A percentile compares a stretch with the other conserved stretches of the same genome.
Evolutionary conservation across 2,113 vertebrate species (phyloP).

Genomic region (Sitta europaea): DNA sequence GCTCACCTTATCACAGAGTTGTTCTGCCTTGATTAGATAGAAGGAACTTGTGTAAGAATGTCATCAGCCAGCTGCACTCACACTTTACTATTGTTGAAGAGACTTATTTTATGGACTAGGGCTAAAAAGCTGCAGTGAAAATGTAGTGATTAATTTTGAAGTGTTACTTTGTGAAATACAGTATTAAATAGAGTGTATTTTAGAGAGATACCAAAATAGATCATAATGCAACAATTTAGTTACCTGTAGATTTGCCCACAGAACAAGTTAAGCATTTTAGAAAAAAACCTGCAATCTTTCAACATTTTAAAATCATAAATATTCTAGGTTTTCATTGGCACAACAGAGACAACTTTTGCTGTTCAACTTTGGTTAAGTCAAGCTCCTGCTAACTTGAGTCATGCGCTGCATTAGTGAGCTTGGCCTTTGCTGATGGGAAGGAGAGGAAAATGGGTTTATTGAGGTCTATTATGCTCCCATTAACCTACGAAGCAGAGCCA

Average conservation of each 20-base stretch:
- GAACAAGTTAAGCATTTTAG: not conserved
- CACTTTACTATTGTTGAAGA: not conserved
- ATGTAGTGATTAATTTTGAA: not conserved
- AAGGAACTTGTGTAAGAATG: not conserved
- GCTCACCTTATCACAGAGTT: not conserved
- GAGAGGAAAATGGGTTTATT: conserved; percentile 21
- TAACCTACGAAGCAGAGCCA: conserved; percentile 32
- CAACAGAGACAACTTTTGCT: not conserved
- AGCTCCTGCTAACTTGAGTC: not conserved
- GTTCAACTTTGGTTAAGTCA: not conserved
- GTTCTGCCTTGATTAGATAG: not conserved
- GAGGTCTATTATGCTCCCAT: conserved; percentile 31
- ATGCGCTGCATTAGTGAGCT: not conserved
- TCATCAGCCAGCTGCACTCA: not conserved
- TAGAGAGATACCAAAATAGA: not conserved
- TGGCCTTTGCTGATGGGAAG: conserved; percentile 16
- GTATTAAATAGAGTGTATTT: not conserved
- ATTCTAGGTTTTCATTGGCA: not conserved
- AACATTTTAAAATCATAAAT: not conserved
- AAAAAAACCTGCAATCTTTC: not conserved
- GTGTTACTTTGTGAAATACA: not conserved
- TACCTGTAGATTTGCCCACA: not conserved
- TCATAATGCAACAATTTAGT: not conserved
- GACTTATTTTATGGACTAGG: not conserved
- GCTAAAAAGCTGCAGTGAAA: not conserved